Percentiles rank a stretch among this genome's conserved stretches.
Evolutionary conservation across 2,888 invertebrate species (phyloP).

Genomic region (Pycnomerus fuliginosus): DNA sequence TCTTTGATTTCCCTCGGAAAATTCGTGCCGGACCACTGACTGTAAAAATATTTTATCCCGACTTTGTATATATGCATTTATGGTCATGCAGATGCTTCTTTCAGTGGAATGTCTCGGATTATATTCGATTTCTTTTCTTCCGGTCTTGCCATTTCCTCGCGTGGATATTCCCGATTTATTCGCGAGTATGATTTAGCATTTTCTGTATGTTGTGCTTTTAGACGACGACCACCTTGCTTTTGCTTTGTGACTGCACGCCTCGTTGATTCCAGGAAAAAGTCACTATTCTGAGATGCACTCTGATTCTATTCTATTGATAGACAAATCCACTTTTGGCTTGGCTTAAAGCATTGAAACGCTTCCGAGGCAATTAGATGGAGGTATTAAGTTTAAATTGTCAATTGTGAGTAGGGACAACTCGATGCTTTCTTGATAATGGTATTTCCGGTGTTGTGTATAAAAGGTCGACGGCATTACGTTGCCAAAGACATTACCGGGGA

Average conservation of each 20-base stretch:
- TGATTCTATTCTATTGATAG: constrained; percentile 16
- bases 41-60: constrained; percentile 14
- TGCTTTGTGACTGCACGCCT: constrained; percentile 16
- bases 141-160: constrained; percentile 15
- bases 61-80: constrained; percentile 9
- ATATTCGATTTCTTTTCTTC: constrained; percentile 19
- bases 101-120: constrained; percentile 13
- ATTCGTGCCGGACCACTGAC: constrained; percentile 13
- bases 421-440: constrained; percentile 14
- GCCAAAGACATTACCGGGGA: constrained; percentile 28
- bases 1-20: constrained; percentile 16
- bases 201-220: constrained; percentile 13
- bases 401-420: constrained; percentile 18
- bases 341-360: no score
- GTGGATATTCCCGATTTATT: constrained; percentile 15
- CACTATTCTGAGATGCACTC: constrained; percentile 4
- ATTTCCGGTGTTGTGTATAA: constrained; percentile 6
- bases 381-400: constrained; percentile 18
- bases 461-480: constrained; percentile 13
- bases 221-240: constrained; percentile 13
- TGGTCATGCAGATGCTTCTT: constrained; percentile 15
- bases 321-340: constrained; percentile 10
- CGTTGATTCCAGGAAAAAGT: constrained; percentile 14
- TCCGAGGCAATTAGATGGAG: constrained; percentile 5
- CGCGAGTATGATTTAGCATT: constrained; percentile 9